A percentile compares a stretch with the other conserved stretches of the same genome.
Conservation (phyloP, 2,797 vertebrate species). For the Oreochromis mossambicus region DNA sequence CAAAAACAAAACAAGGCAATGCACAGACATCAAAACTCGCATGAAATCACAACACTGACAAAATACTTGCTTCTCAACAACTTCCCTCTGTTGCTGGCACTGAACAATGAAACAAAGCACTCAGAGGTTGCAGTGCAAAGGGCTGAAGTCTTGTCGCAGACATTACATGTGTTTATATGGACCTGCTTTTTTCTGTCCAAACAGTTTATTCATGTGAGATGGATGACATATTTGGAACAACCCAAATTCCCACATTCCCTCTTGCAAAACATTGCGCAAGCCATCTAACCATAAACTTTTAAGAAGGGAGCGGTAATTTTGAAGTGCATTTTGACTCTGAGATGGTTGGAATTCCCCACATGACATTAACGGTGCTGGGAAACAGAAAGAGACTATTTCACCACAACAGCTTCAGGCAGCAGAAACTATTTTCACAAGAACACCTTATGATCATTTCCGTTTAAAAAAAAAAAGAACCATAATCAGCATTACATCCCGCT, state of each 20-base stretch:
- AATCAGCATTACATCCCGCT: constrained; percentile 4
- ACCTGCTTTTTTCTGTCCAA: constrained; percentile 51
- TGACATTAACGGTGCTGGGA: constrained; percentile 1
- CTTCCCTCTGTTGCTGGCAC: neutral
- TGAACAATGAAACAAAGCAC: constrained; percentile 28
- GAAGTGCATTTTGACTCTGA: constrained; percentile 23
- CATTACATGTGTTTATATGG: constrained; percentile 8
- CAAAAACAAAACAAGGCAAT: constrained; percentile 19
- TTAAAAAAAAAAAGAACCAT: neutral
- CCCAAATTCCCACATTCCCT: constrained; percentile 42
- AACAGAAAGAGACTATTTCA: neutral
- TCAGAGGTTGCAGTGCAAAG: constrained; percentile 11
- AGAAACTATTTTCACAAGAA: constrained; percentile 13
- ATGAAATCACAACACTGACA: constrained; percentile 5
- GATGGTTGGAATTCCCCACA: constrained; percentile 48
- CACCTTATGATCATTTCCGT: neutral
- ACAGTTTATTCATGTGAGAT: constrained; percentile 52
- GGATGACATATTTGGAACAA: constrained; percentile 43
- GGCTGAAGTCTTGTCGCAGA: constrained; percentile 22
- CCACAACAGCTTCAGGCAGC: neutral
- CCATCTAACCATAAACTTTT: constrained; percentile 40
- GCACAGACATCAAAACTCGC: constrained; percentile 11
- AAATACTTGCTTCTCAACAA: neutral
- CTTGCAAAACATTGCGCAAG: constrained; percentile 38
- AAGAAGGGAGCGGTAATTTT: constrained; percentile 27